A percentile compares a stretch with the other conserved stretches of the same genome.
These are phyloP conservation scores for Neotragus pygmaeus DNA, from an alignment of 2,113 vertebrate species.

Conservation along the genomic window DNA sequence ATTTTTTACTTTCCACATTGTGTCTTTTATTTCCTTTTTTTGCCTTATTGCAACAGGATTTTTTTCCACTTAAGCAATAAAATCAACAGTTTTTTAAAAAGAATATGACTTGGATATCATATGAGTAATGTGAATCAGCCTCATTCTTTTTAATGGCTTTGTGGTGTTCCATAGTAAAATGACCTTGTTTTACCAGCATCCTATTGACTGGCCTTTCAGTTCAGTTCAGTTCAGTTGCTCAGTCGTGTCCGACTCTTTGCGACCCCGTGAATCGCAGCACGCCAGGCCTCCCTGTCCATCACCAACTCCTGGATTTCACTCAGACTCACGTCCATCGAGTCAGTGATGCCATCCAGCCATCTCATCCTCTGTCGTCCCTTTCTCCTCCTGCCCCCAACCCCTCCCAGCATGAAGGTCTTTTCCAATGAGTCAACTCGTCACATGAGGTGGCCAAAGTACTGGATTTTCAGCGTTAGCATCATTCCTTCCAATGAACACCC, in stretches of 20 bases:
- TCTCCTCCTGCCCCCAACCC: too few species aligned
- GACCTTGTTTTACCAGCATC: not conserved
- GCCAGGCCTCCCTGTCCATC: too few species aligned
- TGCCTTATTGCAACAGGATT: not conserved
- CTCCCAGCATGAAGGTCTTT: too few species aligned
- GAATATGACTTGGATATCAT: not conserved
- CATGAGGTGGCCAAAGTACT: too few species aligned
- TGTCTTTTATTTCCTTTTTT: not conserved
- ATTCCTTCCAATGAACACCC: too few species aligned
- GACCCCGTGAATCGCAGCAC: fast-evolving
- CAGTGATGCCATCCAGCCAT: too few species aligned
- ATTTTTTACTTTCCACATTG: not conserved
- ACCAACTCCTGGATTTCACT: too few species aligned
- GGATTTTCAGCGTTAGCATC: too few species aligned
- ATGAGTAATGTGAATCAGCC: not conserved
- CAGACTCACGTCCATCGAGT: too few species aligned
- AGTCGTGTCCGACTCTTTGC: too few species aligned
- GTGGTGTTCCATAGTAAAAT: not conserved
- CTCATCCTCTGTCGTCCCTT: too few species aligned
- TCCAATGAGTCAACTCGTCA: too few species aligned
- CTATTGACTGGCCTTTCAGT: not conserved
- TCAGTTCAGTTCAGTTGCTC: not conserved
- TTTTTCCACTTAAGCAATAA: not conserved
- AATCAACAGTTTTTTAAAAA: not conserved
- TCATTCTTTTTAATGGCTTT: not conserved